Conservation (phyloP, 2,797 vertebrate genomes). For the Xerus rutilus region DNA sequence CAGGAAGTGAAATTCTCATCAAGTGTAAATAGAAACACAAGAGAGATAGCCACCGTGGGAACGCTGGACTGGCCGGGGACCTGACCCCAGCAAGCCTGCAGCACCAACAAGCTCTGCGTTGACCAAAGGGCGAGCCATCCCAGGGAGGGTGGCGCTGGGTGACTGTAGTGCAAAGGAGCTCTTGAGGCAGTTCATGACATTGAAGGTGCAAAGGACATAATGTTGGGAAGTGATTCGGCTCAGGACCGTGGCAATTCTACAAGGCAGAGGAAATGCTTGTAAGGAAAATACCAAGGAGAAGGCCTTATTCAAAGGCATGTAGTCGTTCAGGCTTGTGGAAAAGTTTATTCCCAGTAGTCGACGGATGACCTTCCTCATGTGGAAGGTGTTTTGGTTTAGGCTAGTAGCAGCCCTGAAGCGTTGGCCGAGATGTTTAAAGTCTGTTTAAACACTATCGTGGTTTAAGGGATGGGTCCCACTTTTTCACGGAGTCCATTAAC, state of each 20-base stretch:
- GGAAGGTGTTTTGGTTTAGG: neutral
- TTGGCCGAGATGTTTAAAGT: neutral
- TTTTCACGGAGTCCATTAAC: neutral
- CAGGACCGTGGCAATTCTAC: neutral
- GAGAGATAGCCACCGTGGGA: too few species aligned
- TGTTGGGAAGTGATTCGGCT: neutral
- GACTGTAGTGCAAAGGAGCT: neutral
- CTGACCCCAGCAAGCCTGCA: too few species aligned
- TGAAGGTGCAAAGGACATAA: neutral
- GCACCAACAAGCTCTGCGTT: too few species aligned
- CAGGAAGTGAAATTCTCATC: neutral
- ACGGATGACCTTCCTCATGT: neutral
- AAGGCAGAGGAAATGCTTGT: neutral
- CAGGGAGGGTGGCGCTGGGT: neutral
- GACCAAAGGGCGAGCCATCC: too few species aligned
- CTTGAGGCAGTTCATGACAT: fast-evolving
- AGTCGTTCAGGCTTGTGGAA: neutral
- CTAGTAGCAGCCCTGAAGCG: neutral
- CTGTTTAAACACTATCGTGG: neutral
- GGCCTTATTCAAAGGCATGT: neutral
- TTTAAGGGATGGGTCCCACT: neutral
- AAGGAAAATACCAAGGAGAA: neutral
- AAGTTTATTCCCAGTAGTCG: neutral
- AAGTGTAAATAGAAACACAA: neutral
- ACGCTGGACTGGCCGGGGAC: neutral